phyloP scores from a whole-genome alignment of 2,113 vertebrate genomes.

The Python bivittatus region DNA sequence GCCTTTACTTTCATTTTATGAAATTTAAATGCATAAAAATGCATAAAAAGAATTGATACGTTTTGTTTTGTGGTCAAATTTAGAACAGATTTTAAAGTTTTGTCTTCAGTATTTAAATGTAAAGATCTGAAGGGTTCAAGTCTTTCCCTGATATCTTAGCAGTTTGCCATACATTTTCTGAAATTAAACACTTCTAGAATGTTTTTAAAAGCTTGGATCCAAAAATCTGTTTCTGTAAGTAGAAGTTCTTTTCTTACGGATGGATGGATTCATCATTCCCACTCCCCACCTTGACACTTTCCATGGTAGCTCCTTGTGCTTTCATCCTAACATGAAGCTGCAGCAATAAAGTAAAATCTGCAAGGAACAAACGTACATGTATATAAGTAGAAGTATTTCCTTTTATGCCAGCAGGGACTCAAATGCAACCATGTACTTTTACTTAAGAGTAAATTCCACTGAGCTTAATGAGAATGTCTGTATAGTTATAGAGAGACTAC shows the following conservation, averaged over 20 bases:
- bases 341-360: neutral
- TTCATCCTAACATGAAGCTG: neutral
- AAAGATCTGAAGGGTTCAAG: neutral
- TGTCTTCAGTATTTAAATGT: neutral
- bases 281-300: neutral
- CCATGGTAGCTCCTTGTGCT: neutral
- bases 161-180: neutral
- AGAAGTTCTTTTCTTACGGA: neutral
- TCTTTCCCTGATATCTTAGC: neutral
- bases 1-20: neutral
- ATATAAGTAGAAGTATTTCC: neutral
- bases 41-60: neutral
- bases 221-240: neutral
- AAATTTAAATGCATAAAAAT: neutral
- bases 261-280: neutral
- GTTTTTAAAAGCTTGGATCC: neutral
- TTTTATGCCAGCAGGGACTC: neutral
- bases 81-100: neutral
- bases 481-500: neutral
- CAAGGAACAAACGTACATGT: neutral
- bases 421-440: neutral
- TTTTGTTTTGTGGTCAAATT: neutral
- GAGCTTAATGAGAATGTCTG: neutral
- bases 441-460: neutral
- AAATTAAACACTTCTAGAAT: neutral